Percentiles rank a stretch among this genome's conserved stretches.
Conservation (phyloP, 2,888 invertebrate species). For the Teleiodes luculella region DNA sequence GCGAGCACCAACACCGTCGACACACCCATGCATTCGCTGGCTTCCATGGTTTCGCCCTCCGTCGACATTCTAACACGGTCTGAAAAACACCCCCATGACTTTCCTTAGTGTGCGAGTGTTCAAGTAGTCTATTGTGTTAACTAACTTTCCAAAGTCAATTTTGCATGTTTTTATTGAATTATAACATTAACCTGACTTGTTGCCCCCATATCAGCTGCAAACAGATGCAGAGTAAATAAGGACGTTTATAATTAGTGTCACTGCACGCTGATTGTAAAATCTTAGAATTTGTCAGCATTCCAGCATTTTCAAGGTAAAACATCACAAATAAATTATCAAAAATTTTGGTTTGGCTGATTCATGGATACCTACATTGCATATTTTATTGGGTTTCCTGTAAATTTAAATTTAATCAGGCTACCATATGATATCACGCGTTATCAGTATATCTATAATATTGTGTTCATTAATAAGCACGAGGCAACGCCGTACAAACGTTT, state of each 20-base stretch:
- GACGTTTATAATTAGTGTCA: background rate
- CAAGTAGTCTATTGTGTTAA: background rate
- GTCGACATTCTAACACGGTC: slow-evolving; percentile 84
- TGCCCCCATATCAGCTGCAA: background rate
- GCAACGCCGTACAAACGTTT: slow-evolving; percentile 54
- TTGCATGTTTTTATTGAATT: background rate
- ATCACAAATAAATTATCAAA: background rate
- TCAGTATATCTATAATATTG: slow-evolving; percentile 65
- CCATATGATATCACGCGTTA: slow-evolving; percentile 64
- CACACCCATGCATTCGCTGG: slow-evolving; percentile 69
- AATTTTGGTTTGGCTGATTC: background rate
- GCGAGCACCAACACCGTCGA: slow-evolving; percentile 72
- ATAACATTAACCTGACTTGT: background rate
- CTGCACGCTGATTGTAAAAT: background rate
- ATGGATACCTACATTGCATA: too few relatives aligned
- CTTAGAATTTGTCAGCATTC: slow-evolving; percentile 2
- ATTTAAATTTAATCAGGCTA: slow-evolving; percentile 42
- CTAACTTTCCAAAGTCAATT: background rate
- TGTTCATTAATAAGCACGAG: slow-evolving; percentile 48
- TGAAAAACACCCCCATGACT: slow-evolving; percentile 48
- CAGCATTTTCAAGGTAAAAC: slow-evolving; percentile 3
- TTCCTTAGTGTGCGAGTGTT: slow-evolving; percentile 42
- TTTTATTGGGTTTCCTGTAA: background rate
- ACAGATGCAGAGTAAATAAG: background rate
- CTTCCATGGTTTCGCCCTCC: slow-evolving; percentile 82